Evolutionary conservation across 2,888 invertebrate species (phyloP).

Genomic region (Itoplectis maculator): DNA sequence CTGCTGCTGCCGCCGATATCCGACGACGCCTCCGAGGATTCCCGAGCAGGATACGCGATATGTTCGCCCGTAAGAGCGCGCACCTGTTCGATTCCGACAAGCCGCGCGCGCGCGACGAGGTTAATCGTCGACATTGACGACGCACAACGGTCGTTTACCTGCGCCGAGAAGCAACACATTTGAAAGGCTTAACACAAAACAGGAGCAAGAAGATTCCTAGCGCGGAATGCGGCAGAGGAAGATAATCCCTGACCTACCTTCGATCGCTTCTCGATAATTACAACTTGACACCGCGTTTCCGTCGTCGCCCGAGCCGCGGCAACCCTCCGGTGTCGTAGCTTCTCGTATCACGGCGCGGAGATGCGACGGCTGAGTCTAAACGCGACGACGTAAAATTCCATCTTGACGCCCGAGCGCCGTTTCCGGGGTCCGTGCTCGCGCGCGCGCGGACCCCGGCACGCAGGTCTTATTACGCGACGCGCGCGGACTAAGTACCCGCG

Average conservation of each 20-base stretch:
- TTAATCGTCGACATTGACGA: slow-evolving; percentile 28
- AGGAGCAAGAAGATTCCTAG: not conserved
- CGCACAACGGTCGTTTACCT: slow-evolving; percentile 64
- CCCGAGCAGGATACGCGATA: no score
- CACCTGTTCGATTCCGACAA: slow-evolving; percentile 49
- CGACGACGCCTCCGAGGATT: slow-evolving; percentile 45
- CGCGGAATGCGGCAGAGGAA: slow-evolving; percentile 24
- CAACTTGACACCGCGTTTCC: not conserved
- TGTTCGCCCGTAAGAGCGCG: slow-evolving; percentile 42
- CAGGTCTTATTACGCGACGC: not conserved
- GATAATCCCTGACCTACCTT: not conserved
- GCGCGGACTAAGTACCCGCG: slow-evolving; percentile 18
- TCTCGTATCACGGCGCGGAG: slow-evolving; percentile 26
- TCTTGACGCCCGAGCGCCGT: slow-evolving; percentile 27
- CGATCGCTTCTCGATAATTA: not conserved
- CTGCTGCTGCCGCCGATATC: slow-evolving; percentile 52
- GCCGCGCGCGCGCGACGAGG: slow-evolving; percentile 32
- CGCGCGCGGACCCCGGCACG: no score
- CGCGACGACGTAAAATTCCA: slow-evolving; percentile 29
- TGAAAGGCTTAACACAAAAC: not conserved
- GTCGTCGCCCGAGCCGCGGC: not conserved
- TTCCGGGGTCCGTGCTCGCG: slow-evolving; percentile 59
- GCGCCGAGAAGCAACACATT: not conserved
- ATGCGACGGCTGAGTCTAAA: not conserved
- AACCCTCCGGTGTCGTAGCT: not conserved